phyloP scores from a whole-genome alignment of 2,113 vertebrate species.

The Glaucidium brasilianum region DNA sequence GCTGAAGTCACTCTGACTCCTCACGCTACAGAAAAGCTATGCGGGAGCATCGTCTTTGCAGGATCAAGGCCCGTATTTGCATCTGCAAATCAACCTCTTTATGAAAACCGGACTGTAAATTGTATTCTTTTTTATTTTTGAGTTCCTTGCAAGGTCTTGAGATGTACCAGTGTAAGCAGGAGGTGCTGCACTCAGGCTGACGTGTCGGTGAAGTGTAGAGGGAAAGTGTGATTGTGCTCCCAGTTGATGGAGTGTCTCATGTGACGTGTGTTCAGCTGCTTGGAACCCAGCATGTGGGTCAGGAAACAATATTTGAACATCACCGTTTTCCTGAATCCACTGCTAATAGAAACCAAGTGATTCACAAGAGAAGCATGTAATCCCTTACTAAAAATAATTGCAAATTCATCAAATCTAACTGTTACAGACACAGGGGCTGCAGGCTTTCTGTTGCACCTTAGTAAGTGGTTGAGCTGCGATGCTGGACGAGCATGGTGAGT shows the following conservation, averaged over 20 bases:
- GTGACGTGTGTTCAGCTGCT: neutral
- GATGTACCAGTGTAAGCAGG: neutral
- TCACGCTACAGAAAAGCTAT: neutral
- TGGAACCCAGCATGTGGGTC: neutral
- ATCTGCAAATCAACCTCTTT: constrained; percentile 17
- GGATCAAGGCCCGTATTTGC: neutral
- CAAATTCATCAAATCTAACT: neutral
- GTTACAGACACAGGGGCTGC: neutral
- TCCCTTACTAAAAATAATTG: neutral
- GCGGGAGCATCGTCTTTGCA: neutral
- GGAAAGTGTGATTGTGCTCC: neutral
- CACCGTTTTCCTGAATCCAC: fast-evolving
- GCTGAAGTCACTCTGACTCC: neutral
- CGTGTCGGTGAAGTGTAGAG: neutral
- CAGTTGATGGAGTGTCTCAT: fast-evolving
- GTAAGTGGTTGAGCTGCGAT: neutral
- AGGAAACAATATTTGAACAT: neutral
- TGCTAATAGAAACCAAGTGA: neutral
- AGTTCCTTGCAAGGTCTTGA: neutral
- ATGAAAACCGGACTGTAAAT: neutral
- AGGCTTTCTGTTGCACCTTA: neutral
- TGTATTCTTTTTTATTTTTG: neutral
- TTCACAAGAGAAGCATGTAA: neutral
- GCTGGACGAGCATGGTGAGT: fast-evolving
- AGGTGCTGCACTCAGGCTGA: constrained; percentile 14